Evolutionary conservation across 2,888 invertebrate genomes (phyloP).

Genomic region (Polylopha cassiicola): DNA sequence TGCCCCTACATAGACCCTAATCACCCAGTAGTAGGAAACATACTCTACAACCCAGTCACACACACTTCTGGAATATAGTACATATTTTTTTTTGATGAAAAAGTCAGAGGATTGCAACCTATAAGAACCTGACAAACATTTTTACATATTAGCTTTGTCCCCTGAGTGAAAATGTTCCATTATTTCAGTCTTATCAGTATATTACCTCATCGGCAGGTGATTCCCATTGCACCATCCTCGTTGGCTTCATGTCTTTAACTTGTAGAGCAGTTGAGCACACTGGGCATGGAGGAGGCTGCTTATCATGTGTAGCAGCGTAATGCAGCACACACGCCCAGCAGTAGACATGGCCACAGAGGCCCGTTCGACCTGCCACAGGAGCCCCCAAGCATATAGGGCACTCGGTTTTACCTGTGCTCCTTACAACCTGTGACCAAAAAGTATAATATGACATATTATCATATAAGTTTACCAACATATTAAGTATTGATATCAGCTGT

Average conservation of each 20-base stretch:
- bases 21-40: too few species aligned
- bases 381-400: slow-evolving; percentile 96
- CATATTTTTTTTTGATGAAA: too few species aligned
- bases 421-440: slow-evolving; percentile 46
- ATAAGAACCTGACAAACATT: too few species aligned
- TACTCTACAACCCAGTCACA: too few species aligned
- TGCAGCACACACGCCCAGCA: slow-evolving; percentile 98
- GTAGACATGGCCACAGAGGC: slow-evolving; percentile 95
- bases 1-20: too few species aligned
- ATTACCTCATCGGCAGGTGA: slow-evolving; percentile 56
- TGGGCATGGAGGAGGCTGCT: slow-evolving; percentile 87
- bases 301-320: slow-evolving; percentile 91
- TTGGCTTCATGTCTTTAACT: slow-evolving; percentile 88
- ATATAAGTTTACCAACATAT: too few species aligned
- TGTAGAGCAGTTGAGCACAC: slow-evolving; percentile 92
- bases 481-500: slow-evolving; percentile 13
- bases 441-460: too few species aligned
- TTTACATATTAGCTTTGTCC: too few species aligned
- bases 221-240: slow-evolving; percentile 60
- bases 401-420: slow-evolving; percentile 59
- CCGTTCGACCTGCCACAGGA: slow-evolving; percentile 93
- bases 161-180: too few species aligned
- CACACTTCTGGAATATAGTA: too few species aligned
- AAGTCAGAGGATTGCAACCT: too few species aligned
- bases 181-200: too few species aligned